Base-by-base conservation (phyloP, 2,113 vertebrate species). In the Dendrocopos noguchii region DNA sequence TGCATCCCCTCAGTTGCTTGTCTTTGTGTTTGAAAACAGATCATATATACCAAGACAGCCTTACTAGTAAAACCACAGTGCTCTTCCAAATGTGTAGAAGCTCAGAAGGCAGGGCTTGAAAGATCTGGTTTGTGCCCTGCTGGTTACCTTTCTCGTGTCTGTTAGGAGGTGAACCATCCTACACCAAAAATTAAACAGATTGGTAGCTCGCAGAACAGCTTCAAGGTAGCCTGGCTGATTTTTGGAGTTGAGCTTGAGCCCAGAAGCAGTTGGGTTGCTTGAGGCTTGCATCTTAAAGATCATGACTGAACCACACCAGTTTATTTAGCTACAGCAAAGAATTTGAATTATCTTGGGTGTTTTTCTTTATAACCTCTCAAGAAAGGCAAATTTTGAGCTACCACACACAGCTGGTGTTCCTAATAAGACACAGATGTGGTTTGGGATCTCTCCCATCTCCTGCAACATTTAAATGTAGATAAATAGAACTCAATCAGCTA, bases 401-500 rank as follows among this genome's bases (percentile, higher is more conserved):
- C 92, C 90, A 87, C 88, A 92, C 73, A 70, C 97, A 97, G 97
- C 97, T 97, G 97, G 91, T 94, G 91, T 94, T 93, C 95, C 94
- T 96, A 97, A 97, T 97, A 95, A 89, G 93, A 88, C 93, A 91
- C 97, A 97, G 96, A 97, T 97, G 95, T 96, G 97, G 91, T 93
- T 93, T 92, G 96, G 95, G 96, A 96, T 95, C 95, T 87, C 80
- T 96, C 95, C 95, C 94, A 94, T 97, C 96, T 95, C 93, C 93
- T 96, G 91, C 90, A 96, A 92, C 94, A 93, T 97, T 96, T 97
- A 95, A 96, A 95, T 96, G 92, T 94, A 96, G 96, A 98, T 97
- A 96, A 97, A 97, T 97, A 96, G 95, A 92, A 94, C 94, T 96
- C 96, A 96, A 97, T 97, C 97, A 97, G 92, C 95, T 97, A 97